Conservation (phyloP, 2,113 vertebrate species). For the Cochlearius cochlearius region DNA sequence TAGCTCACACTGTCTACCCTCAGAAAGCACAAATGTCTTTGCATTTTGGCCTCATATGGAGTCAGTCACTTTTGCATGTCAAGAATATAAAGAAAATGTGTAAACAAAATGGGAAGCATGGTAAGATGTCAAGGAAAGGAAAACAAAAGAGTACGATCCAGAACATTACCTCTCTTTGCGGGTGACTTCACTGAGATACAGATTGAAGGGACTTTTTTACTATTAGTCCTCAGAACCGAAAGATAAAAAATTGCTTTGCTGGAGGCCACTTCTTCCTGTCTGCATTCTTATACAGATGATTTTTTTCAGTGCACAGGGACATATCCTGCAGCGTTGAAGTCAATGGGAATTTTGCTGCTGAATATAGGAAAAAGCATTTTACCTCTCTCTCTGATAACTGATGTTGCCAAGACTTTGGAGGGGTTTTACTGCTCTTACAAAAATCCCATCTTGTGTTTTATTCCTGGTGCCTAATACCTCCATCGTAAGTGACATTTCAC, state of each 20-base stretch:
- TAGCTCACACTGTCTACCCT: not conserved
- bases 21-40: not conserved
- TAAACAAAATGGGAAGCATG: not conserved
- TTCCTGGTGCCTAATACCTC: not conserved
- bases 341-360: not conserved
- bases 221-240: not conserved
- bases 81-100: not conserved
- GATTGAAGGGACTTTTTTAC: not conserved
- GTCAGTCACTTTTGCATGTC: not conserved
- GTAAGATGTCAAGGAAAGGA: not conserved
- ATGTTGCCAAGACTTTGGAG: not conserved
- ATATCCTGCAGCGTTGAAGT: not conserved
- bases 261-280: not conserved
- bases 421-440: not conserved
- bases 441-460: not conserved
- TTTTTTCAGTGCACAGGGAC: not conserved
- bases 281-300: not conserved
- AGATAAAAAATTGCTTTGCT: conserved; percentile 9
- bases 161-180: not conserved
- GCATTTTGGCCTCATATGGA: not conserved
- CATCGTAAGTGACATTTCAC: not conserved
- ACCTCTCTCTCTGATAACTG: not conserved
- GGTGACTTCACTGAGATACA: not conserved
- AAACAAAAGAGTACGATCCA: not conserved
- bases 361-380: not conserved